phyloP scores from a whole-genome alignment of 1,140 invertebrate genomes.

The Xylocopa sonorina region DNA sequence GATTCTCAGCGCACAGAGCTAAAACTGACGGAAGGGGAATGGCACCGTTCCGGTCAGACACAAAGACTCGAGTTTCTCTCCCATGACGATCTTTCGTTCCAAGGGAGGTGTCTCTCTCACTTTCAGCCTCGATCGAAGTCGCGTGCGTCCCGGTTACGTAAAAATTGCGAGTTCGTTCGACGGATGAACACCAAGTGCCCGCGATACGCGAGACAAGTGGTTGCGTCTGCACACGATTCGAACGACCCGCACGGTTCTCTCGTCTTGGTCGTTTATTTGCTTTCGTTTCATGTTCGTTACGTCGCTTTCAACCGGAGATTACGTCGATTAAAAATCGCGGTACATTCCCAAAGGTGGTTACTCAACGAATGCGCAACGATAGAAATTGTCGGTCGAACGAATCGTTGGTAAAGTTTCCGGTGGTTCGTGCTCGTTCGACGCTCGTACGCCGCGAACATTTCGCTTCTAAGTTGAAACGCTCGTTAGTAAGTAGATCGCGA shows the following conservation, averaged over 20 bases:
- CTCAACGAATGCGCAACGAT: slow-evolving; percentile 29
- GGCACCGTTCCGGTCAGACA: slow-evolving; percentile 15
- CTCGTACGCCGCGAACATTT: too few relatives aligned
- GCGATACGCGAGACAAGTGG: slow-evolving; percentile 64
- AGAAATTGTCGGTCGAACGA: slow-evolving; percentile 20
- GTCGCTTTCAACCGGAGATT: too few relatives aligned
- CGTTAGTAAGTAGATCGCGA: too few relatives aligned
- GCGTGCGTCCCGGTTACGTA: slow-evolving; percentile 68
- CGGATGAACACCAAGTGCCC: slow-evolving; percentile 49
- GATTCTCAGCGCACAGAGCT: too few relatives aligned
- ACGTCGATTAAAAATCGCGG: too few relatives aligned
- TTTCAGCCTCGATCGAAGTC: slow-evolving; percentile 64
- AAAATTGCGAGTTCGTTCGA: slow-evolving; percentile 35
- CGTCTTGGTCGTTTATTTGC: not conserved
- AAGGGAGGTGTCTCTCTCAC: slow-evolving; percentile 66
- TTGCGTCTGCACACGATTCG: slow-evolving; percentile 24
- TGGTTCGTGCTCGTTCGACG: too few relatives aligned
- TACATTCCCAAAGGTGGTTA: slow-evolving; percentile 17
- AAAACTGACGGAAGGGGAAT: slow-evolving; percentile 17
- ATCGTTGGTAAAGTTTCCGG: slow-evolving; percentile 45
- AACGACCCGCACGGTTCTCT: too few relatives aligned
- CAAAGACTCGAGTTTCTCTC: slow-evolving; percentile 45
- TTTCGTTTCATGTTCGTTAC: not conserved
- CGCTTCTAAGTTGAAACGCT: too few relatives aligned
- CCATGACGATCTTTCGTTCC: slow-evolving; percentile 40